Evolutionary conservation across 2,113 vertebrate genomes (phyloP), one percentile per base, ranked within the genome.

Genomic region (Apeltes quadracus): DNA sequence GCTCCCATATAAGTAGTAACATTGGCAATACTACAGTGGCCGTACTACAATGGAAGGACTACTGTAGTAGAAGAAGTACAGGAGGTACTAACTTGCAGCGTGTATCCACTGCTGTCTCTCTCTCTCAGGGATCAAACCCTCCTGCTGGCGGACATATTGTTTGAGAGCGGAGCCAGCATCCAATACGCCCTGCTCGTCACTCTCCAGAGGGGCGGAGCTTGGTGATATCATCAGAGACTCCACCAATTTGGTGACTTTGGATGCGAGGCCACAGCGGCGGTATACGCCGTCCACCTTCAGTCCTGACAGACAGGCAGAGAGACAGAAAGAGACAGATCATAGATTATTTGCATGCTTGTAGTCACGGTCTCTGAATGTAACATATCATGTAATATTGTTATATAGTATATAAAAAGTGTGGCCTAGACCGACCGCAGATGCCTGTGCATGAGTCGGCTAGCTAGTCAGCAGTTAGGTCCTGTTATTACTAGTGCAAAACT

Each of bases 201-300:
- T 66, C 44, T 89, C 90, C 55, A 94, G 70, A 20, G 61, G 72
- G 36, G 88, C 84, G 0, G 82, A 69, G 29, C 36, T 54, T 0
- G 94, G 91, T 29, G 87, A 87, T 11, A 53, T 84, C 38, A 43
- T 72, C 62, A 94, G 88, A 7, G 57, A 76, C 27, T 90, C 88
- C 56, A 92, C 91, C 75, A 94, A 65, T 53, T 46, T 68, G 11
- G 4, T 69, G 18, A 94, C 83, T 76, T 92, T 94, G 29, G 62
- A 7, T 22, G 72, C 81, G 0, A 91, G 46, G 4, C 94, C 94
- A 61, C 93, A 93, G 57, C 93, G 91, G 0, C 94, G 87, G 75
- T 94, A 94, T 58, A 94, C 69, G 0, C 94, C 94, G 2, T 94
- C 93, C 55, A 94, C 90, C 63, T 89, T 92, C 41, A 94, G 79